These are phyloP conservation scores for Carollia perspicillata DNA, from an alignment of 2,113 vertebrate species.

Conservation along the genomic window DNA sequence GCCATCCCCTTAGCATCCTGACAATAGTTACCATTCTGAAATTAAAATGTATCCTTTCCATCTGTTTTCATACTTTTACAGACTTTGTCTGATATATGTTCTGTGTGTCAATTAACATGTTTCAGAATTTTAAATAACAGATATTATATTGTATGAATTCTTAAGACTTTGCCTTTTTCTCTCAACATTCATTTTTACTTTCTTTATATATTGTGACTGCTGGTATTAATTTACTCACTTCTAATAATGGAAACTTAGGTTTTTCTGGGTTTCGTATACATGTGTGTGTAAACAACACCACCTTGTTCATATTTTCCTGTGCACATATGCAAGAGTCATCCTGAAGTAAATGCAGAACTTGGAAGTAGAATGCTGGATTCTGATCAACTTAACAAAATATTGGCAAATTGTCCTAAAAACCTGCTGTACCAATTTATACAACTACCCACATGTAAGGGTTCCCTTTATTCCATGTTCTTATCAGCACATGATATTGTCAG, in stretches of 20 bases:
- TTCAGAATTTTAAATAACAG: not conserved
- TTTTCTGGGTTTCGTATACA: not conserved
- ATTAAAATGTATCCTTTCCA: not conserved
- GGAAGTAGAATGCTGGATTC: not conserved
- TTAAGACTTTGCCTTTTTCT: not conserved
- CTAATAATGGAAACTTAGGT: not conserved
- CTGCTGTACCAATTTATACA: slow-evolving; percentile 11
- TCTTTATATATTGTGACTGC: not conserved
- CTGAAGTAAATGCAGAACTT: not conserved
- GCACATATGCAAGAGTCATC: not conserved
- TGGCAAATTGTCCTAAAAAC: slow-evolving; percentile 19
- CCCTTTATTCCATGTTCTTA: not conserved
- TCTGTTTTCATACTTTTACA: not conserved
- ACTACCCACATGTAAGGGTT: not conserved
- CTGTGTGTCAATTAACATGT: not conserved
- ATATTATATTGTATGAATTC: not conserved
- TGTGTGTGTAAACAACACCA: slow-evolving; percentile 2
- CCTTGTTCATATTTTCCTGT: not conserved
- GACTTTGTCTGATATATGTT: not conserved
- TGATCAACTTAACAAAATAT: not conserved
- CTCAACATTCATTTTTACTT: not conserved
- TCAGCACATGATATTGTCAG: not conserved
- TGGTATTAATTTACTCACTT: not conserved
- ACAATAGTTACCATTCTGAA: not conserved
- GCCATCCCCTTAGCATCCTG: not conserved